phyloP scores from a whole-genome alignment of 2,113 vertebrate species.

The Lamprologus ornatipinnis region DNA sequence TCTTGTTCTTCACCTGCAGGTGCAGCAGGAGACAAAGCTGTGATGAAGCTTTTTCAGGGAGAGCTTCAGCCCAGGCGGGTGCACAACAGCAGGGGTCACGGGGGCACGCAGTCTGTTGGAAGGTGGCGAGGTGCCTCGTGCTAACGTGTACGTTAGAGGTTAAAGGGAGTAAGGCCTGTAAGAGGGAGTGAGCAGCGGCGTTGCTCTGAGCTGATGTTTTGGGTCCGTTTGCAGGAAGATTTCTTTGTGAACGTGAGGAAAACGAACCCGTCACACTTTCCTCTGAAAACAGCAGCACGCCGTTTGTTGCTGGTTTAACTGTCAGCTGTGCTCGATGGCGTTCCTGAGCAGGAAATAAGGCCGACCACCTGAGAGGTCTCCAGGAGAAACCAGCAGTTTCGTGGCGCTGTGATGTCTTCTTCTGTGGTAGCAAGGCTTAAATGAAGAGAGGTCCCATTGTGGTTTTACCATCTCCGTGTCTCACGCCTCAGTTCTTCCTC shows the following conservation, averaged over 20 bases:
- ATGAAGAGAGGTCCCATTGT: background rate
- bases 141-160: background rate
- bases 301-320: background rate
- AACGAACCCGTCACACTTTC: background rate
- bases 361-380: background rate
- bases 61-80: accelerated
- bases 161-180: background rate
- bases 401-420: background rate
- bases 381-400: background rate
- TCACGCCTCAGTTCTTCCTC: background rate
- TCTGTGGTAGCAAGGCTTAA: background rate
- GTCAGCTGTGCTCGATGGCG: background rate
- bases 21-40: background rate
- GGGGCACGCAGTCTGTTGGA: background rate
- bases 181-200: background rate
- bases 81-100: background rate
- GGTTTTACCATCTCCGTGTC: background rate
- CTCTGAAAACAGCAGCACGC: accelerated
- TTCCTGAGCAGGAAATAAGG: background rate
- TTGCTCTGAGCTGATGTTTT: background rate
- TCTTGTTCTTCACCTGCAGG: background rate
- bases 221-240: background rate
- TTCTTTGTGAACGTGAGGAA: background rate
- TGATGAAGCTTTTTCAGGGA: background rate
- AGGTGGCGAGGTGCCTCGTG: background rate